Evolutionary conservation across 2,888 invertebrate genomes (phyloP).

Genomic region (Craniophora ligustri): DNA sequence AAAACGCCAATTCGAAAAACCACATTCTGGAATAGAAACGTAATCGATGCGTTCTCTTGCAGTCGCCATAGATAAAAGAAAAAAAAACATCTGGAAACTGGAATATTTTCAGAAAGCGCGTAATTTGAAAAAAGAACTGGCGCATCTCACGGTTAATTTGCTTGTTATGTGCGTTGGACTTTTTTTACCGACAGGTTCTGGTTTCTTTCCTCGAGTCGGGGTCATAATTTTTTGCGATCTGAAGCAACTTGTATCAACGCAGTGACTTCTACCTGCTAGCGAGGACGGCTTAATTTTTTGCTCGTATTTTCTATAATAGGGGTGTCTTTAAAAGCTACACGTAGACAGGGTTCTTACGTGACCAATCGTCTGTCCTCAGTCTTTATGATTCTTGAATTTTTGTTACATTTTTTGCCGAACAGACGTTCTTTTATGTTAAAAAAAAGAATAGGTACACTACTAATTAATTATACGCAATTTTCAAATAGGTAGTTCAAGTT

Average conservation of each 20-base stretch:
- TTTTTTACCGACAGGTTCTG: conserved; percentile 62
- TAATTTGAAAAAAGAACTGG: conserved; percentile 63
- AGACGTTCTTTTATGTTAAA: conserved; percentile 4
- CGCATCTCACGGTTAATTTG: conserved; percentile 68
- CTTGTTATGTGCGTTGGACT: conserved; percentile 59
- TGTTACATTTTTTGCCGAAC: conserved; percentile 9
- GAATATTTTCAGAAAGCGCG: conserved; percentile 48
- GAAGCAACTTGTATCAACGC: conserved; percentile 47
- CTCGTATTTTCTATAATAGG: conserved; percentile 38
- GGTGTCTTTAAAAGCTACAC: conserved; percentile 28
- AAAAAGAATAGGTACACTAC: neutral
- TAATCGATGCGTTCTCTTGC: neutral
- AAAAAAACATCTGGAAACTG: conserved; percentile 21
- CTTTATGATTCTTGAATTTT: conserved; percentile 17
- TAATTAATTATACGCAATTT: too few species aligned
- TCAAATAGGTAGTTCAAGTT: conserved; percentile 5
- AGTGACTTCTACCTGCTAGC: conserved; percentile 50
- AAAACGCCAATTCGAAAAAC: conserved; percentile 29
- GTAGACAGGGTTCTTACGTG: conserved; percentile 39
- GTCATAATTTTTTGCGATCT: conserved; percentile 59
- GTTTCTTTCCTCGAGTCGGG: conserved; percentile 60
- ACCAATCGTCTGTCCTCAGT: conserved; percentile 8
- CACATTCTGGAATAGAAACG: conserved; percentile 4
- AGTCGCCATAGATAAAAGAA: conserved; percentile 5
- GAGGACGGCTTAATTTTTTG: conserved; percentile 47